A percentile compares a stretch with the other conserved stretches of the same genome.
Conservation (phyloP, 1,140 invertebrate genomes). For the Drosophila jambulina region DNA sequence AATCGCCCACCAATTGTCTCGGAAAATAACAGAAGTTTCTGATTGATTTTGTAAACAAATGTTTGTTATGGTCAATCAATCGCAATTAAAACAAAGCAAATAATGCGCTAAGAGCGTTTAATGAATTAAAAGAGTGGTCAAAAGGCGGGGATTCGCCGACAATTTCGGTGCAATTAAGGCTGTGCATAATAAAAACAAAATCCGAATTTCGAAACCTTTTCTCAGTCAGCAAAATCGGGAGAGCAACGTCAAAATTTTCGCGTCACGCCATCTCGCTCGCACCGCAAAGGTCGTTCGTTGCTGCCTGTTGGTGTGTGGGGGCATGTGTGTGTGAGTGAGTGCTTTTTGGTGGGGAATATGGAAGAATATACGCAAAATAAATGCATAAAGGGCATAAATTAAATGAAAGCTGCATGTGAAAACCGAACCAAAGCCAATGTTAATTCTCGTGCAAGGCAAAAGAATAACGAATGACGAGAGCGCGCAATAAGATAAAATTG, state of each 20-base stretch:
- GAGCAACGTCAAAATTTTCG: constrained; percentile 22
- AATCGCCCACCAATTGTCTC: neutral
- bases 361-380: constrained; percentile 6
- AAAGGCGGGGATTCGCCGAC: constrained; percentile 2
- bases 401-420: constrained; percentile 26
- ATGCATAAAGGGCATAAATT: constrained; percentile 21
- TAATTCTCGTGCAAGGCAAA: constrained; percentile 47
- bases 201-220: constrained; percentile 18
- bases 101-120: neutral
- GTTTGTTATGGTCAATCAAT: constrained; percentile 2
- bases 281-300: constrained; percentile 51
- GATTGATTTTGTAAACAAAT: constrained; percentile 10
- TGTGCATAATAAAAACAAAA: constrained; percentile 10
- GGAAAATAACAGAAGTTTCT: neutral
- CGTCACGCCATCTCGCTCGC: constrained; percentile 25
- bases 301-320: constrained; percentile 27
- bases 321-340: constrained; percentile 1
- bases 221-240: constrained; percentile 7
- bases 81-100: constrained; percentile 1
- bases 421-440: constrained; percentile 40
- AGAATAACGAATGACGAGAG: constrained; percentile 45
- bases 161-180: constrained; percentile 4
- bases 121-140: constrained; percentile 13
- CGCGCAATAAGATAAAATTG: constrained; percentile 81
- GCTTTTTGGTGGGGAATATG: constrained; percentile 10